Base-by-base conservation (phyloP, 2,797 vertebrate genomes). In the Lepus oiostolus region DNA sequence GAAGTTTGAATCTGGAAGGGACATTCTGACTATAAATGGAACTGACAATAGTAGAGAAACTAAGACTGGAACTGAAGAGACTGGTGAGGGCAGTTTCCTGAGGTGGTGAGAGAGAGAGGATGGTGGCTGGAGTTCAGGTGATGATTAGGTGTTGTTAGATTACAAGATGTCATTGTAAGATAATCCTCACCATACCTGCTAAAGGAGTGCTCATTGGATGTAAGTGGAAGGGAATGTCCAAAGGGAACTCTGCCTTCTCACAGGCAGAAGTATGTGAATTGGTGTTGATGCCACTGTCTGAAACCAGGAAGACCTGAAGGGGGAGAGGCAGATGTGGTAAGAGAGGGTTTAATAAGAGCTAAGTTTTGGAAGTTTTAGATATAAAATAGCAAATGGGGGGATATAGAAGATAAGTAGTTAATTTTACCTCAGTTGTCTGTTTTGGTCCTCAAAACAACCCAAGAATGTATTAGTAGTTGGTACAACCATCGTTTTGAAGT, bases 21-120 rank as follows among this genome's bases (percentile, higher is more conserved):
- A 32, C 6, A 21, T 70, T 26, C 52, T 70, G 12, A 76, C 10
- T 90, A 6, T 38, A 22, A 24, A 7, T 2, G 58, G 62, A 90
- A 62, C 6, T 0, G 8, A 52, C 52, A 71, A 21, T 26, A 52
- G 11, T 9, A 62, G 28, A 7, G n/a, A 4, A 62, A 17, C 38
- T 26, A 47, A 50, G 32, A 30, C 50, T 3, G 7, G 54, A 32
- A n/a, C 17, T 2, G 7, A 63, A 86, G 47, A 84, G 71, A 19
- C 2, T 19, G 19, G 0, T 17, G 70, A 58, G 17, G 47, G 71
- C 24, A 17, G 63, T 24, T 47, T 8, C 2, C 3, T 0, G 13
- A 26, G 17, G 38, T 22, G 5, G 9, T 19, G 26, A 52, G 4
- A 54, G 30, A 71, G 32, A 63, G 42, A 58, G 79, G 10, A 77